Evolutionary conservation across 2,797 vertebrate species (phyloP).

Genomic region (Cossypha niveicapilla): DNA sequence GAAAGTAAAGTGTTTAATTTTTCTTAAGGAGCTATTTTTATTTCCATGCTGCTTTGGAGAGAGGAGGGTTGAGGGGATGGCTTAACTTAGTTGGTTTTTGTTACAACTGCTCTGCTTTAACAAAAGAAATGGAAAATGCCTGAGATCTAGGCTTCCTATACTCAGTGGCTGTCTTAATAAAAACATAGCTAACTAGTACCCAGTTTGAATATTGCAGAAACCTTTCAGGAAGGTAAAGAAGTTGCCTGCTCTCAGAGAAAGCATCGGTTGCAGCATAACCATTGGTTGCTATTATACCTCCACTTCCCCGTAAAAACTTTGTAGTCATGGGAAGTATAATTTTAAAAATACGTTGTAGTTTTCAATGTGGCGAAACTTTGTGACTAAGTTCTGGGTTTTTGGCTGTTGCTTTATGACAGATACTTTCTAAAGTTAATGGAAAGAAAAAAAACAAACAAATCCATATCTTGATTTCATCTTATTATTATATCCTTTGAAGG

Average conservation of each 20-base stretch:
- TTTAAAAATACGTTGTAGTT: not conserved
- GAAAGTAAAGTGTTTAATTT: not conserved
- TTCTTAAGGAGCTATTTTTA: not conserved
- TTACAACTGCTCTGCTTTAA: not conserved
- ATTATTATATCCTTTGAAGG: not conserved
- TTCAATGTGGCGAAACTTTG: not conserved
- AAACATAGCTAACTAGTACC: not conserved
- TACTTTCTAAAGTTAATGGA: not conserved
- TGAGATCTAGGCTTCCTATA: not conserved
- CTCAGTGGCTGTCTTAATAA: not conserved
- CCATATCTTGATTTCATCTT: not conserved
- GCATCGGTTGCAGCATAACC: not conserved
- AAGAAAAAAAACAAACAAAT: not conserved
- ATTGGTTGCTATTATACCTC: not conserved
- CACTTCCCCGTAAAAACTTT: not conserved
- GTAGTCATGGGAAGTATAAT: not conserved
- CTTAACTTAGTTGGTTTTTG: not conserved
- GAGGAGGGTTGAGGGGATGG: fast-evolving
- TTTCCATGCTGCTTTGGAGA: not conserved
- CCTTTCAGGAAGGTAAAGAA: not conserved
- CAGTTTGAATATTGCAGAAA: not conserved
- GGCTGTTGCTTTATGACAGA: not conserved
- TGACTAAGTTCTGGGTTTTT: not conserved
- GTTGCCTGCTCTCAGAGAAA: not conserved
- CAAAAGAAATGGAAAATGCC: not conserved